Conservation (phyloP, 2,888 invertebrate species). For the Yponomeuta malinellus region DNA sequence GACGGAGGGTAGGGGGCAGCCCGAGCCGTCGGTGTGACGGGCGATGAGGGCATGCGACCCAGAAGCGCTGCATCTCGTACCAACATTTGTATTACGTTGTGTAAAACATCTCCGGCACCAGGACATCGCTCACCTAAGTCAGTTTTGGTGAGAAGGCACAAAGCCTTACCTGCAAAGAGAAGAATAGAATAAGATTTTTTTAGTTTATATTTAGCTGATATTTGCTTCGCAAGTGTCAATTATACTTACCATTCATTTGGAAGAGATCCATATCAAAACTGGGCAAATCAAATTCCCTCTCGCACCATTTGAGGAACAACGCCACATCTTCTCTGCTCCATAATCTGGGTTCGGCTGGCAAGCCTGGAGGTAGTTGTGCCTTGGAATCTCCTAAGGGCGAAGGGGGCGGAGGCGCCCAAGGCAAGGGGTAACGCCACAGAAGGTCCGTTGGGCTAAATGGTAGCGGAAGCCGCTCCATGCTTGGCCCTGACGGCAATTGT, state of each 20-base stretch:
- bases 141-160: slow-evolving; percentile 91
- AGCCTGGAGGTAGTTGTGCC: slow-evolving; percentile 87
- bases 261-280: slow-evolving; percentile 95
- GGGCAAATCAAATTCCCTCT: slow-evolving; percentile 93
- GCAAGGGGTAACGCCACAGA: slow-evolving; percentile 90
- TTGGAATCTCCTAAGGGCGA: slow-evolving; percentile 89
- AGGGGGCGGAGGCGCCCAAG: slow-evolving; percentile 80
- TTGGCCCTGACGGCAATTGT: slow-evolving; percentile 82
- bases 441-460: slow-evolving; percentile 89
- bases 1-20: slow-evolving; percentile 82
- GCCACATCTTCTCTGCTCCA: slow-evolving; percentile 94
- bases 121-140: slow-evolving; percentile 95
- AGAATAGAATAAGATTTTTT: slow-evolving; percentile 15
- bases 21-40: slow-evolving; percentile 88
- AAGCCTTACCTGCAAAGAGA: slow-evolving; percentile 84
- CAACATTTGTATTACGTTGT: slow-evolving; percentile 93
- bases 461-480: slow-evolving; percentile 85
- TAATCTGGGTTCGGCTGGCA: slow-evolving; percentile 91
- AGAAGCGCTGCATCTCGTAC: slow-evolving; percentile 87
- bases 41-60: slow-evolving; percentile 87
- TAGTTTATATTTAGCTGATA: neutral
- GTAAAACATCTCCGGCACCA: slow-evolving; percentile 94
- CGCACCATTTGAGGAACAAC: slow-evolving; percentile 92
- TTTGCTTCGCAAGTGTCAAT: neutral
- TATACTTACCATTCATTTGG: slow-evolving; percentile 90